These are phyloP conservation scores for Siniperca knerii DNA, from an alignment of 2,113 vertebrate genomes.

Conservation along the genomic window DNA sequence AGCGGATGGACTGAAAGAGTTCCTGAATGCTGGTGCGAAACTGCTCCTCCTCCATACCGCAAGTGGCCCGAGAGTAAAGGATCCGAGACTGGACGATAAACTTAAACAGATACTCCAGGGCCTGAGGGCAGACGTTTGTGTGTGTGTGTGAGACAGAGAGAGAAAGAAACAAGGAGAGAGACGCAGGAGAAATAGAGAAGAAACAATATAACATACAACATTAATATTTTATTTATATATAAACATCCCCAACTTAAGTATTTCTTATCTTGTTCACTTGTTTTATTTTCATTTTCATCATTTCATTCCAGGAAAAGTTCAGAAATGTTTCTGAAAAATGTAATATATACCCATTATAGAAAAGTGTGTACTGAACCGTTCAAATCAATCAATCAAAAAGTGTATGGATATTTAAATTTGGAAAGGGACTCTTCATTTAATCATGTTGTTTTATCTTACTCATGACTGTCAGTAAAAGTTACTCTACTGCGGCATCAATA, in stretches of 20 bases:
- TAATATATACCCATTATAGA: neutral
- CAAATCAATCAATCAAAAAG: too few relatives aligned
- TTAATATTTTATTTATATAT: neutral
- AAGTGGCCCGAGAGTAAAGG: constrained; percentile 97
- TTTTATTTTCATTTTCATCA: neutral
- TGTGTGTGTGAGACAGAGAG: neutral
- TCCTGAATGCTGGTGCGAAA: constrained; percentile 96
- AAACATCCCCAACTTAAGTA: too few relatives aligned
- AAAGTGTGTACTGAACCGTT: too few relatives aligned
- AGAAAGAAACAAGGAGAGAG: neutral
- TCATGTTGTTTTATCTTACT: too few relatives aligned
- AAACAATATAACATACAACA: neutral
- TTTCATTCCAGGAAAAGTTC: neutral
- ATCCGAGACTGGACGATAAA: constrained; percentile 98
- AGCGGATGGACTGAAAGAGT: constrained; percentile 98
- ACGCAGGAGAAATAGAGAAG: too few relatives aligned
- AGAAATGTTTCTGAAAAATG: neutral
- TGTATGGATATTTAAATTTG: too few relatives aligned
- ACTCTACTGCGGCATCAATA: neutral
- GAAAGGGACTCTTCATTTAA: too few relatives aligned
- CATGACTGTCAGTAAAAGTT: too few relatives aligned
- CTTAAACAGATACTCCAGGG: constrained; percentile 98
- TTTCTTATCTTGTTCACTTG: neutral
- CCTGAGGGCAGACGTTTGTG: constrained; percentile 78
- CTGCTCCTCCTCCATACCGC: constrained; percentile 97